Percentiles rank a stretch among this genome's conserved stretches.
Conservation (phyloP, 1,140 invertebrate species). For the Heliconius nattereri region DNA sequence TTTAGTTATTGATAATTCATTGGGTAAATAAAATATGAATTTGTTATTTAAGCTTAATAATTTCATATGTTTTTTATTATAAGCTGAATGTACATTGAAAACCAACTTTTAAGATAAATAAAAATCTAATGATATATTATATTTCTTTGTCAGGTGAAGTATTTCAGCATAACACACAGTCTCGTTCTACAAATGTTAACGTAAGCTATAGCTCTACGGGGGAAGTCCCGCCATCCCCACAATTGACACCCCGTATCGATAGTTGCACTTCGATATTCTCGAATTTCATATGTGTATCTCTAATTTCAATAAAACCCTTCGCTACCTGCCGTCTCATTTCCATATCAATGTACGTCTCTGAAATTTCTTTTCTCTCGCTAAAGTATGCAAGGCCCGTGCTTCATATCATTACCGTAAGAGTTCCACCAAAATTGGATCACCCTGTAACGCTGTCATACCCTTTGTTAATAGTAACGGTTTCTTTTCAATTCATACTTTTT, state of each 20-base stretch:
- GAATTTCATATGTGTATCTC: conserved; percentile 74
- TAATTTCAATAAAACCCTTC: conserved; percentile 78
- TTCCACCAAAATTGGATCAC: conserved; percentile 74
- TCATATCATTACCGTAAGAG: conserved; percentile 72
- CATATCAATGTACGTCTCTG: conserved; percentile 76
- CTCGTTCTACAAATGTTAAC: neutral
- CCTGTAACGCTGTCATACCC: conserved; percentile 68
- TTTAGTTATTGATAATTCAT: neutral
- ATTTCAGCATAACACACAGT: neutral
- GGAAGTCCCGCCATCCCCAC: conserved; percentile 50
- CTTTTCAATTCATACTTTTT: conserved; percentile 78
- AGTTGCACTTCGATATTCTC: conserved; percentile 62
- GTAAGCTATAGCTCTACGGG: neutral
- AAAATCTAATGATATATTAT: neutral
- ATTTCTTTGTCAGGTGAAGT: neutral
- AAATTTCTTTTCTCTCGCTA: conserved; percentile 74
- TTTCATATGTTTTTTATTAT: too few relatives aligned
- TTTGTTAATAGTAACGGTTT: conserved; percentile 76
- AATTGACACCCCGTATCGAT: conserved; percentile 40
- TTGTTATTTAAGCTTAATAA: neutral
- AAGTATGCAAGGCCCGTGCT: conserved; percentile 73
- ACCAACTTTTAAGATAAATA: neutral
- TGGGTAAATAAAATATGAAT: neutral
- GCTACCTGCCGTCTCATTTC: conserved; percentile 75
- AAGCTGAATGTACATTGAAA: neutral